A percentile compares a stretch with the other conserved stretches of the same genome.
Conservation (phyloP, 2,888 invertebrate species). For the Heliconius cydno region DNA sequence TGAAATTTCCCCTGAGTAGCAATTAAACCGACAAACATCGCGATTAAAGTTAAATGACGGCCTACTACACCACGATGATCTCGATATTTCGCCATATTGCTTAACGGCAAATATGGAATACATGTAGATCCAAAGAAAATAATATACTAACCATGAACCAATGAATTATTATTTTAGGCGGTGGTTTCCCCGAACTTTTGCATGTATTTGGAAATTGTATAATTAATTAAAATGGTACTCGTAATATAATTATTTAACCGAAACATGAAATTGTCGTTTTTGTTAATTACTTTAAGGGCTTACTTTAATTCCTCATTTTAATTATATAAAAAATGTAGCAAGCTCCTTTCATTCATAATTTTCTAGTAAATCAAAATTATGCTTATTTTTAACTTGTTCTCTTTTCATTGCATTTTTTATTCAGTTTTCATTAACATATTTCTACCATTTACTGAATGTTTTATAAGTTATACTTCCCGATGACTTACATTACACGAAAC, state of each 20-base stretch:
- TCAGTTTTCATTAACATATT: background rate
- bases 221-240: background rate
- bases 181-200: background rate
- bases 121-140: slow-evolving; percentile 1
- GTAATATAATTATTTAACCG: background rate
- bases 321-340: background rate
- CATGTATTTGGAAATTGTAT: background rate
- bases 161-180: background rate
- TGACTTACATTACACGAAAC: no score
- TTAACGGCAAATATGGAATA: background rate
- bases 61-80: background rate
- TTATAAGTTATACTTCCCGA: no score
- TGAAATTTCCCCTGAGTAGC: background rate
- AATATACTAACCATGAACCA: background rate
- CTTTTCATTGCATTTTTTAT: no score
- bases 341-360: background rate
- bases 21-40: background rate
- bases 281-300: background rate
- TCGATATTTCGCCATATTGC: background rate
- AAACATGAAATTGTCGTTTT: slow-evolving; percentile 8
- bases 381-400: background rate
- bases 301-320: background rate
- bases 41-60: background rate
- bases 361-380: background rate
- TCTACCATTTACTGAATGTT: background rate